These are phyloP conservation scores for Orgyia antiqua DNA, from an alignment of 2,888 invertebrate genomes.

Conservation along the genomic window DNA sequence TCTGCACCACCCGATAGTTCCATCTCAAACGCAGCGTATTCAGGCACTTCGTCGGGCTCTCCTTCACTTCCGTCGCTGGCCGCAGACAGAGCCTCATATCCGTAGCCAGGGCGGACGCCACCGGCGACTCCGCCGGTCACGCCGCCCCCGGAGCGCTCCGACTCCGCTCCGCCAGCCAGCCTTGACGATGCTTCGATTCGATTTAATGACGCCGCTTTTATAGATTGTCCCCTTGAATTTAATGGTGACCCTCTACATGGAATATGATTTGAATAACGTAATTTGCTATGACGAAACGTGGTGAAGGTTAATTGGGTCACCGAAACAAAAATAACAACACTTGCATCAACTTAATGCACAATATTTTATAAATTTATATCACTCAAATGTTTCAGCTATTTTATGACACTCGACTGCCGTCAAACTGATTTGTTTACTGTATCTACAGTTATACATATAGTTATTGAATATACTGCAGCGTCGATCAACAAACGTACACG, in stretches of 20 bases:
- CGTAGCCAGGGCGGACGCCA: slow-evolving; percentile 70
- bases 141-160: slow-evolving; percentile 42
- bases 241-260: slow-evolving; percentile 56
- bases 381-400: slow-evolving; percentile 18
- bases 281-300: slow-evolving; percentile 74
- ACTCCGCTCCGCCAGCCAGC: slow-evolving; percentile 55
- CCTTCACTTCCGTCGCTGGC: slow-evolving; percentile 70
- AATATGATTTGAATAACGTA: slow-evolving; percentile 67
- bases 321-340: slow-evolving; percentile 16
- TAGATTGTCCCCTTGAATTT: slow-evolving; percentile 53
- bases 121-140: slow-evolving; percentile 46
- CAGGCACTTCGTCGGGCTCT: slow-evolving; percentile 60
- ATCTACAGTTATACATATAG: not conserved
- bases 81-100: slow-evolving; percentile 70
- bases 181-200: slow-evolving; percentile 64
- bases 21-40: slow-evolving; percentile 67
- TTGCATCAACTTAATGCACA: slow-evolving; percentile 12
- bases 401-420: slow-evolving; percentile 9
- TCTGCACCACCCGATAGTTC: slow-evolving; percentile 64
- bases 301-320: slow-evolving; percentile 45
- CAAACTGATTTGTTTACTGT: slow-evolving; percentile 6
- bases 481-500: slow-evolving; percentile 39
- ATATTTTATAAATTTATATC: slow-evolving; percentile 12
- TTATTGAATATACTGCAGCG: slow-evolving; percentile 32
- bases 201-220: slow-evolving; percentile 67